Percentiles rank a stretch among this genome's conserved stretches.
Conservation (phyloP, 2,113 vertebrate genomes). For the Cheirogaleus medius region DNA sequence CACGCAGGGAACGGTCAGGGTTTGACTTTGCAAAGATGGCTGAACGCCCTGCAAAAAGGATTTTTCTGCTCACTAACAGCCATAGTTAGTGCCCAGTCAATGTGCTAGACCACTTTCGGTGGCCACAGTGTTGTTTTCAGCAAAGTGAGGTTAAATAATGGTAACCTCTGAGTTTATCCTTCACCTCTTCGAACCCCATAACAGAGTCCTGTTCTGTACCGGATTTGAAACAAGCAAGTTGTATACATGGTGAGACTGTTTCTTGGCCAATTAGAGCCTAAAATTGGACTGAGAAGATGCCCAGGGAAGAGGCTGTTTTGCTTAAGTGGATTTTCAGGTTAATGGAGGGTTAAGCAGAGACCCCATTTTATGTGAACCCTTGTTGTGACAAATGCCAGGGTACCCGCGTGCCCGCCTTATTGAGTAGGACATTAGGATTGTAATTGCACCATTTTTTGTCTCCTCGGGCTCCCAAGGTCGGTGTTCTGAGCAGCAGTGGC, state of each 20-base stretch:
- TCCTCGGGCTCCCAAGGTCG: not conserved
- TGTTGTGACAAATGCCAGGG: not conserved
- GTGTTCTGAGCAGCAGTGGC: not conserved
- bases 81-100: not conserved
- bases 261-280: slow-evolving; percentile 14
- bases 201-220: not conserved
- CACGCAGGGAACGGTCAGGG: rapidly evolving
- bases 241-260: not conserved
- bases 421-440: not conserved
- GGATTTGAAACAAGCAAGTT: not conserved
- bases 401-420: not conserved
- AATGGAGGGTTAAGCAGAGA: slow-evolving; percentile 43
- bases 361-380: not conserved
- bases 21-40: not conserved
- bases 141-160: not conserved
- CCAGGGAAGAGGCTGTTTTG: not conserved
- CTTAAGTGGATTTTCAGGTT: slow-evolving; percentile 49
- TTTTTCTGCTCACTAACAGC: not conserved
- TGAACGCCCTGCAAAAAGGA: too few species aligned
- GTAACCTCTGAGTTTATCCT: not conserved
- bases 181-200: not conserved
- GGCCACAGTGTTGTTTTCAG: not conserved
- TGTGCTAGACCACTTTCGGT: too few species aligned
- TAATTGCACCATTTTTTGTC: not conserved
- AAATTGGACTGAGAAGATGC: not conserved